Percentiles rank a stretch among this genome's conserved stretches.
These are phyloP conservation scores for Pitangus sulphuratus DNA, from an alignment of 2,797 vertebrate species.

Conservation along the genomic window DNA sequence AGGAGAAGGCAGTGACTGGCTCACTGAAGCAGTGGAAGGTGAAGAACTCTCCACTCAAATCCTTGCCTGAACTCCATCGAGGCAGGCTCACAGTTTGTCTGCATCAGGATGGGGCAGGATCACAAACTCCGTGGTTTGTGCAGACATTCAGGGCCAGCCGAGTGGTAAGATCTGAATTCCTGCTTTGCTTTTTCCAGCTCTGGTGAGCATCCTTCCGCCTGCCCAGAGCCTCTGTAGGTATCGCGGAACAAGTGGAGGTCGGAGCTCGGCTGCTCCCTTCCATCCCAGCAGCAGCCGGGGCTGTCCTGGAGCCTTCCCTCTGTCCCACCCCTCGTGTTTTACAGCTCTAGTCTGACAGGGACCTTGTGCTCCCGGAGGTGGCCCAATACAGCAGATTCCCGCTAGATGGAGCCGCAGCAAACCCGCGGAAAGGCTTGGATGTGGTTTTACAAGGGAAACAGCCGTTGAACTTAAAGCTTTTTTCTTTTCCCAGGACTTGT, in stretches of 20 bases:
- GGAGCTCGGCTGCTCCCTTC: background rate
- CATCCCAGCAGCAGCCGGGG: background rate
- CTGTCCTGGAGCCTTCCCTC: background rate
- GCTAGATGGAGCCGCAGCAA: slow-evolving; percentile 6
- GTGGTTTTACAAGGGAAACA: background rate
- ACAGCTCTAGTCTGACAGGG: background rate
- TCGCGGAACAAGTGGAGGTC: accelerated
- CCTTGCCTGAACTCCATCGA: background rate
- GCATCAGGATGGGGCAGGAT: accelerated
- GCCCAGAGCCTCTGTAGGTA: accelerated
- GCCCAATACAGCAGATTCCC: background rate
- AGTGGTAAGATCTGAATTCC: accelerated
- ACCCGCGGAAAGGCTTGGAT: accelerated
- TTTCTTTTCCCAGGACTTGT: background rate
- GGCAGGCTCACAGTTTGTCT: background rate
- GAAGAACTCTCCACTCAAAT: background rate
- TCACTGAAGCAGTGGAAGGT: background rate
- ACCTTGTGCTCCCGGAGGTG: background rate
- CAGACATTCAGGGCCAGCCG: accelerated
- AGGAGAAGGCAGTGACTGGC: accelerated
- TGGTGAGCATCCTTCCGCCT: accelerated
- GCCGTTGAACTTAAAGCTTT: accelerated
- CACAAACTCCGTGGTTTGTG: accelerated
- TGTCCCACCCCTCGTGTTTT: accelerated
- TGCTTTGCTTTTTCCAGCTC: no score